A percentile compares a stretch with the other conserved stretches of the same genome.
These are phyloP conservation scores for Gnathonemus echidnorhynchus DNA, from an alignment of 2,113 vertebrate genomes.

Conservation along the genomic window DNA sequence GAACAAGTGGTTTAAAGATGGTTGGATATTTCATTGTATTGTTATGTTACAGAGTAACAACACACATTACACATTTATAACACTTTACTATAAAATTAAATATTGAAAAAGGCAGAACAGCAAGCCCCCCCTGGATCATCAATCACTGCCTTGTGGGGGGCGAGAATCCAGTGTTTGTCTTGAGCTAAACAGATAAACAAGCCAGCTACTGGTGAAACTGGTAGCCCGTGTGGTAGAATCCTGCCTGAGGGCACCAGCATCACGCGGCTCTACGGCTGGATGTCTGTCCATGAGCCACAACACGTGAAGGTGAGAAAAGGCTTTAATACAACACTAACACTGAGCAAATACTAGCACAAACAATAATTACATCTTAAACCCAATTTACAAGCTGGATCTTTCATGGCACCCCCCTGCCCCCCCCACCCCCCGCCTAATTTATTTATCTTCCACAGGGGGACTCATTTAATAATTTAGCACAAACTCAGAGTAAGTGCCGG, in stretches of 20 bases:
- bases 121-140: background rate
- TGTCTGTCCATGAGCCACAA: background rate
- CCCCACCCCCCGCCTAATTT: background rate
- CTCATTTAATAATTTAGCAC: conserved; percentile 31
- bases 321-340: background rate
- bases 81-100: background rate
- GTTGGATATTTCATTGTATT: background rate
- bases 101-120: background rate
- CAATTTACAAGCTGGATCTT: conserved; percentile 29
- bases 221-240: background rate
- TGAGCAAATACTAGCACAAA: background rate
- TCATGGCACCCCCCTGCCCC: conserved; percentile 17
- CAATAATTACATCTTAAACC: conserved; percentile 33
- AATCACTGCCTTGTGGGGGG: background rate
- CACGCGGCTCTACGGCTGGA: background rate
- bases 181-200: background rate
- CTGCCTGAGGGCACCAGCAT: background rate
- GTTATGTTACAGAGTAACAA: background rate
- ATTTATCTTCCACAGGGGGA: conserved; percentile 32
- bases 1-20: background rate
- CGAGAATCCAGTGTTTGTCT: background rate
- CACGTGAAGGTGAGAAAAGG: background rate
- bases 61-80: background rate
- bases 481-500: conserved; percentile 28
- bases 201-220: background rate